Evolutionary conservation across 1,140 invertebrate species (phyloP).

Genomic region (Zaprionus davidi): DNA sequence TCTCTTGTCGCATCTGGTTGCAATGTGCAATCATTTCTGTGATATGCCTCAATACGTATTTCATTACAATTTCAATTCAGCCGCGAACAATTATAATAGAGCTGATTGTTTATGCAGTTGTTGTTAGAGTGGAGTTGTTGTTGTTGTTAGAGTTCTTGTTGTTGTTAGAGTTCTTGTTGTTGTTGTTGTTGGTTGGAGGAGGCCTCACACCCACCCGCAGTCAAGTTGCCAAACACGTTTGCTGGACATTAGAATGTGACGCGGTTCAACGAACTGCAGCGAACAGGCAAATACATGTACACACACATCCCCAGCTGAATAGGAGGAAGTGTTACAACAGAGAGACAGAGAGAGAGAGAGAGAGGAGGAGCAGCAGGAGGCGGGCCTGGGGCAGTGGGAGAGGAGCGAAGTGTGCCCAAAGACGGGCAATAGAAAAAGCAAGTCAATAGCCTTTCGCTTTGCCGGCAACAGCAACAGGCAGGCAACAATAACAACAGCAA

Average conservation of each 20-base stretch:
- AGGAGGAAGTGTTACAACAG: slow-evolving; percentile 65
- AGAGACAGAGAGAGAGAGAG: background rate
- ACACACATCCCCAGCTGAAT: slow-evolving; percentile 30
- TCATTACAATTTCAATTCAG: slow-evolving; percentile 52
- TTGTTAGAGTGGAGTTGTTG: slow-evolving; percentile 18
- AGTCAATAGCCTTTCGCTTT: slow-evolving; percentile 72
- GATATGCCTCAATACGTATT: slow-evolving; percentile 32
- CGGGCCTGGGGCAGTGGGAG: background rate
- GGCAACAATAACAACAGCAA: slow-evolving; percentile 33
- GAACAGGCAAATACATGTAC: slow-evolving; percentile 34
- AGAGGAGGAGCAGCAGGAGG: no score
- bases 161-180: slow-evolving; percentile 7
- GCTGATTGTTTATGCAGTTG: slow-evolving; percentile 23
- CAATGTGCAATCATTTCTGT: slow-evolving; percentile 33
- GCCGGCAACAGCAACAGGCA: slow-evolving; percentile 22
- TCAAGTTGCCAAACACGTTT: slow-evolving; percentile 76
- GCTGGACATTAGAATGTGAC: slow-evolving; percentile 70
- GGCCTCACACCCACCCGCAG: slow-evolving; percentile 38
- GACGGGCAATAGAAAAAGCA: slow-evolving; percentile 79
- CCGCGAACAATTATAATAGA: slow-evolving; percentile 44
- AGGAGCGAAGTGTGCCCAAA: slow-evolving; percentile 24
- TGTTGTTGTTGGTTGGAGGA: slow-evolving; percentile 10
- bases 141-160: slow-evolving; percentile 8
- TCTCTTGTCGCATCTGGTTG: background rate
- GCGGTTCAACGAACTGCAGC: slow-evolving; percentile 62